phyloP scores from a whole-genome alignment of 2,888 invertebrate genomes.

The Notocelia uddmanniana region DNA sequence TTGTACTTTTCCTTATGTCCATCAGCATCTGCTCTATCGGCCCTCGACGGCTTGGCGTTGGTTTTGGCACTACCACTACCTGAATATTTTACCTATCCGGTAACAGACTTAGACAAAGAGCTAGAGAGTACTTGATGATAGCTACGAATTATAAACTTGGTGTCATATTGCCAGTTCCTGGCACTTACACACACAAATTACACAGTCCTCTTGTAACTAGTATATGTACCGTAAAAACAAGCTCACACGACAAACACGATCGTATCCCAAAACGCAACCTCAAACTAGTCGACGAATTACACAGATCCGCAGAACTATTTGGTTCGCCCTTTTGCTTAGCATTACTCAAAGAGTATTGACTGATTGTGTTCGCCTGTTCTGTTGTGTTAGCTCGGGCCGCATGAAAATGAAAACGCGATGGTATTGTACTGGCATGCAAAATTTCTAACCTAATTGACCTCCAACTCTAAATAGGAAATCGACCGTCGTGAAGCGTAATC shows the following conservation, averaged over 20 bases:
- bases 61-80: too few species aligned
- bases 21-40: too few species aligned
- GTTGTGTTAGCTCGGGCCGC: background rate
- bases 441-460: background rate
- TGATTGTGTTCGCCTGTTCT: background rate
- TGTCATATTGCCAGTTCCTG: too few species aligned
- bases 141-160: too few species aligned
- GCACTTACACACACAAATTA: too few species aligned
- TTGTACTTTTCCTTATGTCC: too few species aligned
- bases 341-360: background rate
- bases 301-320: background rate
- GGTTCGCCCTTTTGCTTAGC: background rate
- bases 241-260: background rate
- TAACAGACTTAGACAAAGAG: too few species aligned
- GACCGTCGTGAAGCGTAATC: conserved; percentile 27
- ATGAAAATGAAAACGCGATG: background rate
- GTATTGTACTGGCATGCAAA: background rate
- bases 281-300: conserved; percentile 27
- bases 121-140: too few species aligned
- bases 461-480: conserved; percentile 40
- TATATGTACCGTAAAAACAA: background rate
- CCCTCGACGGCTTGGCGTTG: too few species aligned
- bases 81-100: too few species aligned
- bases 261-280: conserved; percentile 9
- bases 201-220: too few species aligned